Evolutionary conservation across 2,797 vertebrate species (phyloP).

Genomic region (Prunella strophiata): DNA sequence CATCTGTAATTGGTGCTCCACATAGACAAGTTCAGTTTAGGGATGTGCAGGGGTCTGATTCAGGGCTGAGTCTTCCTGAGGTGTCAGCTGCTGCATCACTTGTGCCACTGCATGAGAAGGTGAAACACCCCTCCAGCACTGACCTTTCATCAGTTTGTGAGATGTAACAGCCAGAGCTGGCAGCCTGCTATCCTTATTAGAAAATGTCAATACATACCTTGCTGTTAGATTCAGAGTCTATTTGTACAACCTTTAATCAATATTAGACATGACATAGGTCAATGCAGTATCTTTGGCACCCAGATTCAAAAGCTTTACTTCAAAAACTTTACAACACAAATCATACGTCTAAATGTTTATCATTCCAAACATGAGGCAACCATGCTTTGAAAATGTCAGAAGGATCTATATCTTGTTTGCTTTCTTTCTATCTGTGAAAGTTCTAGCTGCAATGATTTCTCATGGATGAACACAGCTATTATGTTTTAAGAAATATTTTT

Average conservation of each 20-base stretch:
- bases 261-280: conserved; percentile 52
- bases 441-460: neutral
- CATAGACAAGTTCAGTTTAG: neutral
- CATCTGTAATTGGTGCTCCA: neutral
- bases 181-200: neutral
- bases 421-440: neutral
- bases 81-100: neutral
- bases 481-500: neutral
- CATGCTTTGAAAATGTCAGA: conserved; percentile 38
- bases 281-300: conserved; percentile 17
- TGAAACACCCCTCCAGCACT: neutral
- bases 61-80: neutral
- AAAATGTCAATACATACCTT: conserved; percentile 56
- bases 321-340: conserved; percentile 1
- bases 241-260: conserved; percentile 59
- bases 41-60: neutral
- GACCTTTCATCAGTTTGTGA: conserved; percentile 29
- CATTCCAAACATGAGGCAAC: neutral
- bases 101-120: neutral
- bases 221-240: conserved; percentile 43
- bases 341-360: conserved; percentile 17
- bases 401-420: neutral
- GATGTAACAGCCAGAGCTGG: neutral
- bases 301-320: conserved; percentile 5
- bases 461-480: neutral